These are phyloP conservation scores for Yoshiicerus persimilis DNA, from an alignment of 1,140 invertebrate species.

Conservation along the genomic window DNA sequence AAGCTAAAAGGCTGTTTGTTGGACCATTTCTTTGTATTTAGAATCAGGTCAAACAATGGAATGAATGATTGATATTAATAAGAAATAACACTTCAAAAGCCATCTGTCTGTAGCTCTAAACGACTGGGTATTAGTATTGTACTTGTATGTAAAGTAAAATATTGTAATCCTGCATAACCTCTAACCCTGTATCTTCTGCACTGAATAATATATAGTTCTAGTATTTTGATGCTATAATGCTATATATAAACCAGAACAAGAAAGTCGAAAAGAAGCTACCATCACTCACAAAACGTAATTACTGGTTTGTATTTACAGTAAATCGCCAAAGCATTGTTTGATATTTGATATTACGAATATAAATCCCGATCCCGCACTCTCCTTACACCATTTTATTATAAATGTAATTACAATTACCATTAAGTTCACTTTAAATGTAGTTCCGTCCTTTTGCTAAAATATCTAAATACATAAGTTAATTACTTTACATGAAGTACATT, in stretches of 20 bases:
- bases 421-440: background rate
- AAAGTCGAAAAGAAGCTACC: background rate
- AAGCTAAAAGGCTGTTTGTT: slow-evolving; percentile 1
- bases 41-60: background rate
- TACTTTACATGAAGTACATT: background rate
- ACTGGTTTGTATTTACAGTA: background rate
- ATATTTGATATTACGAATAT: background rate
- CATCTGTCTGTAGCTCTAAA: background rate
- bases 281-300: background rate
- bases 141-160: background rate
- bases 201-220: background rate
- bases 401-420: background rate
- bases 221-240: background rate
- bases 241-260: background rate
- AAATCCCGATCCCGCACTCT: background rate
- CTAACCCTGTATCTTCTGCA: background rate
- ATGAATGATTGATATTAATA: slow-evolving; percentile 17
- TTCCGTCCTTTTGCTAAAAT: background rate
- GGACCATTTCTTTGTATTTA: background rate
- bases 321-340: background rate
- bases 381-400: background rate
- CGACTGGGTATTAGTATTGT: background rate
- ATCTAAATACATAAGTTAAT: background rate
- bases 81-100: background rate
- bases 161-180: background rate